Base-by-base conservation (phyloP, 2,888 invertebrate species). In the Clivina fossor region DNA sequence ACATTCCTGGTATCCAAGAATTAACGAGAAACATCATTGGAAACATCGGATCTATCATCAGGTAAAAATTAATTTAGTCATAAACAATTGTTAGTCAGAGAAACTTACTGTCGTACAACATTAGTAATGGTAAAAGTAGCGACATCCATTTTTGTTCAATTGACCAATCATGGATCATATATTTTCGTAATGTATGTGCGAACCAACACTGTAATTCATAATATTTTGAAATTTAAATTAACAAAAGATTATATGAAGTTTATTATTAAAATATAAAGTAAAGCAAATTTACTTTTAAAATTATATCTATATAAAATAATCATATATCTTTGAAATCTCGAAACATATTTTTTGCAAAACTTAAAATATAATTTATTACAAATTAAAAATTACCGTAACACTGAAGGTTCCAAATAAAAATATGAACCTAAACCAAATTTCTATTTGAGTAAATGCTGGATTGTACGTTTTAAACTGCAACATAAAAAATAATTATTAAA, bases 81-180 rank as follows among this genome's bases (percentile, higher is more conserved):
- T 13, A 13, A 41, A 47, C 18, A 18, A 5, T 15, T 56, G 16
- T 26, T 20, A 4, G 18, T 16, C 18, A n/a, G n/a, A n/a, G n/a
- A 33, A 15, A 76, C 85, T 82, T 76, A 96, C 96, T 93, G 74
- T 98, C 90, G 69, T 94, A 96, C 13, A 95, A 81, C 61, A 97
- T 78, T 8, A 97, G 78, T 18, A 94, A 75, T 1, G 95, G 94
- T 63, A 97, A 76, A 50, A 97, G 78, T 30, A 91, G 75, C 0
- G 93, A 89, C 73, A 96, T 84, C 97, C 97, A 98, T 73, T 91
- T 93, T 71, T 98, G 97, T 74, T 98, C 98, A 66, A 96, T 93
- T 1, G 96, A 93, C 97, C 96, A 98, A 73, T 96, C 94, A 64
- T 86, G 83, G 35, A 92, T 79, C 0, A 90, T 84, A 74, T 92